A percentile compares a stretch with the other conserved stretches of the same genome.
These are phyloP conservation scores for Pemphredon lugubris DNA, from an alignment of 2,888 invertebrate species.

Conservation along the genomic window DNA sequence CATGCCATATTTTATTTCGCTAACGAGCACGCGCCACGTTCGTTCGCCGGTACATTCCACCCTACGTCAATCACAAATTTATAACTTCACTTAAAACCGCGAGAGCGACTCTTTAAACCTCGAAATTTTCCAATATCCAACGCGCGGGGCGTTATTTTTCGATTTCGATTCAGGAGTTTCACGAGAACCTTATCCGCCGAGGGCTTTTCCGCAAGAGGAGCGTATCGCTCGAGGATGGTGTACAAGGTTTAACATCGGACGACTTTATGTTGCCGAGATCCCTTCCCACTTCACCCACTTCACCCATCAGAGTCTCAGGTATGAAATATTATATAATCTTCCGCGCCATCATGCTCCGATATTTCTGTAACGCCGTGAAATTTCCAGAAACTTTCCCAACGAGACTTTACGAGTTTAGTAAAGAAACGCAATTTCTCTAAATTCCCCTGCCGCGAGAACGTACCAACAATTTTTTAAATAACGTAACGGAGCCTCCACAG, in stretches of 20 bases:
- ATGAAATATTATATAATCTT: conserved; percentile 19
- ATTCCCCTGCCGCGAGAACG: too few relatives aligned
- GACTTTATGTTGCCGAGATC: conserved; percentile 83
- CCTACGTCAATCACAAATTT: too few relatives aligned
- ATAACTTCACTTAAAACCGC: too few relatives aligned
- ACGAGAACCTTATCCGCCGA: conserved; percentile 90
- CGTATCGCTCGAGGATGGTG: conserved; percentile 86
- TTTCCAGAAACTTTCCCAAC: conserved; percentile 3
- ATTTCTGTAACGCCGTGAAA: conserved; percentile 1
- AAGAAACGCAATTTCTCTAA: too few relatives aligned
- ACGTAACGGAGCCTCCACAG: too few relatives aligned
- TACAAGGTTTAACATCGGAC: conserved; percentile 78
- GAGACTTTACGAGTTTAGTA: neutral
- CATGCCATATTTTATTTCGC: too few relatives aligned
- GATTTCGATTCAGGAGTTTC: conserved; percentile 85
- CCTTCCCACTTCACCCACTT: conserved; percentile 85
- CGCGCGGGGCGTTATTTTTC: conserved; percentile 7
- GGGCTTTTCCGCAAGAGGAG: conserved; percentile 89
- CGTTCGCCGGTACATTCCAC: too few relatives aligned
- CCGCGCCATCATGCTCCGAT: neutral
- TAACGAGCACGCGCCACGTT: too few relatives aligned
- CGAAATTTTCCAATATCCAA: too few relatives aligned
- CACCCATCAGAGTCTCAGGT: conserved; percentile 73
- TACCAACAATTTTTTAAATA: too few relatives aligned
- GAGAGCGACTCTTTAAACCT: too few relatives aligned